Evolutionary conservation across 2,797 vertebrate genomes (phyloP), one percentile per base, ranked within the genome.

Genomic region (Chromobotia macracanthus): DNA sequence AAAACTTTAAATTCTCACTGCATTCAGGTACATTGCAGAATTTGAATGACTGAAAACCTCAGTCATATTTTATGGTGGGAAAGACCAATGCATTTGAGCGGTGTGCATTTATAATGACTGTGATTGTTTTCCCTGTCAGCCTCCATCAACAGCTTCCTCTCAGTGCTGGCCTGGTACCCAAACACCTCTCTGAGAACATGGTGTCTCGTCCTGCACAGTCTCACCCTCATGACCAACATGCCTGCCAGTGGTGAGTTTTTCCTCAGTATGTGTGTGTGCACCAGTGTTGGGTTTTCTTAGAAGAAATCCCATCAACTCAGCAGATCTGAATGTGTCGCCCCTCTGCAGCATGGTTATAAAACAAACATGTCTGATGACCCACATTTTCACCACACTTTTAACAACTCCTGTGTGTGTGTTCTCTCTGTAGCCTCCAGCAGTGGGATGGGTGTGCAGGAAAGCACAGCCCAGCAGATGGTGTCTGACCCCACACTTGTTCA

Each of bases 201-300:
- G 98, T 99, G 98, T 89, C 94, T 99, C 92, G 97, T 99, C 84
- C 94, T 99, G 88, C 98, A 98, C 89, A 98, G 96, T 82, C 94
- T 99, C 83, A 97, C 98, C 0, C 95, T 99, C 77, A 99, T 99
- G 97, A 99, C 97, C 79, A 99, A 99, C 91, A 99, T 99, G 97
- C 94, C 96, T 21, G 88, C 93, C 86, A 94, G 92, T 69, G 87
- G 97, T 99, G 90, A 97, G 96, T 41, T 75, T 60, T 56, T 18
- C 48, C 35, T 60, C 38, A 55, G 35, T 48, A 50, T 77, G 21
- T 25, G 1, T 23, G 38, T 38, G 65, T 68, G 11, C 41, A 19
- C n/a, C 5, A 44, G 15, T 28, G 23, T 15, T 55, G 10, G 10
- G 25, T 44, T 44, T 67, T 67, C 38, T 48, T 18, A 10, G 1